Conservation (phyloP, 1,140 invertebrate genomes). For the Ooceraea biroi region DNA sequence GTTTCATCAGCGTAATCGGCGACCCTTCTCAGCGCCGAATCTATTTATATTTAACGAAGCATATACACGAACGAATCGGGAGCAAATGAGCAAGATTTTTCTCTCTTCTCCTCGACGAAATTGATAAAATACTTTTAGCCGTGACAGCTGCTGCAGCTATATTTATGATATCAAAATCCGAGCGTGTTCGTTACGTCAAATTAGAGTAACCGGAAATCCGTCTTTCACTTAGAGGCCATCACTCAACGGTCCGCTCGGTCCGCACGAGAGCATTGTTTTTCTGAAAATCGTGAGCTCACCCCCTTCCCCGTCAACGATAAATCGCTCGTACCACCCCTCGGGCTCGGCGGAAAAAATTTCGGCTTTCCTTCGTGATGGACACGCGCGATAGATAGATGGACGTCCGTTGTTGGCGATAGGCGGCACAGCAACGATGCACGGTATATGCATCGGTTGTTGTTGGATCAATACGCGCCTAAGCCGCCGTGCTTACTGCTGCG, state of each 20-base stretch:
- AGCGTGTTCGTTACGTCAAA: neutral
- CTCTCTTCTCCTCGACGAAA: no score
- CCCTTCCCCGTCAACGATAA: neutral
- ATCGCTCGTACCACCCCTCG: neutral
- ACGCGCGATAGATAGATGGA: slow-evolving; percentile 28
- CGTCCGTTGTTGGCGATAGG: slow-evolving; percentile 26
- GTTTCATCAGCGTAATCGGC: neutral
- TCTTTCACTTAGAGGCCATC: neutral
- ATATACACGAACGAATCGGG: neutral
- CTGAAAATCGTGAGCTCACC: neutral
- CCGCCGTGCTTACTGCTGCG: slow-evolving; percentile 64
- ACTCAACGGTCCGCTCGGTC: neutral
- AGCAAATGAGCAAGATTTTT: no score
- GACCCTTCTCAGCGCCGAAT: no score
- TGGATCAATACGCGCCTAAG: slow-evolving; percentile 72
- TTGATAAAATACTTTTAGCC: no score
- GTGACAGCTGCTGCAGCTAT: neutral
- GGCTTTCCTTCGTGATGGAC: slow-evolving; percentile 25
- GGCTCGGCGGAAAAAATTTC: slow-evolving; percentile 18
- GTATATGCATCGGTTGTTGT: slow-evolving; percentile 60
- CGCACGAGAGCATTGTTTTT: neutral
- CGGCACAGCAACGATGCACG: slow-evolving; percentile 65
- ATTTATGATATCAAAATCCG: neutral
- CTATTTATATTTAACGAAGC: neutral
- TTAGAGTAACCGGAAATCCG: neutral